These are phyloP conservation scores for Microhierax caerulescens DNA, from an alignment of 2,797 vertebrate genomes.

Conservation along the genomic window DNA sequence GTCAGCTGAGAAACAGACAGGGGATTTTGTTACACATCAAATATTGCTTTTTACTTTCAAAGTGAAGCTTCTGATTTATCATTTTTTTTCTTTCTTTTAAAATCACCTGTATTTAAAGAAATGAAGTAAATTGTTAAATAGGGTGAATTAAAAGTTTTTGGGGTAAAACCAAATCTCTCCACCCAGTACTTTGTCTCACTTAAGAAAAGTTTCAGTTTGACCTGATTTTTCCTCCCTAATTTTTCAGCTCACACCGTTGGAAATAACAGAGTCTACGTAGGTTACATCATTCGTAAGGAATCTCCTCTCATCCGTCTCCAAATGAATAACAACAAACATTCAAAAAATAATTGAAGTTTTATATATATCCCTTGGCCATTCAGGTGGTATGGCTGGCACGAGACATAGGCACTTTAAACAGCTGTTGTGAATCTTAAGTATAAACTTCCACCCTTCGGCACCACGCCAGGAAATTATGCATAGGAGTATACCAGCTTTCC, in stretches of 20 bases:
- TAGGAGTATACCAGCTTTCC: slow-evolving; percentile 54
- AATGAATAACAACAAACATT: slow-evolving; percentile 65
- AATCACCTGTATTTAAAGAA: background rate
- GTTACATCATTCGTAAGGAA: slow-evolving; percentile 61
- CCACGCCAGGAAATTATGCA: slow-evolving; percentile 40
- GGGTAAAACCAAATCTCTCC: background rate
- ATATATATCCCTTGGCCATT: slow-evolving; percentile 70
- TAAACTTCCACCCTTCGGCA: slow-evolving; percentile 63
- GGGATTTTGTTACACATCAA: background rate
- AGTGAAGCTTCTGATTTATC: background rate
- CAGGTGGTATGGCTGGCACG: slow-evolving; percentile 68
- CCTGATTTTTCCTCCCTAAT: slow-evolving; percentile 64
- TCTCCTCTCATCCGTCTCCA: slow-evolving; percentile 66
- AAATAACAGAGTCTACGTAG: slow-evolving; percentile 48
- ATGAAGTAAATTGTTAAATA: background rate
- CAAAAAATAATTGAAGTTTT: slow-evolving; percentile 69
- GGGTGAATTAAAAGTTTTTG: background rate
- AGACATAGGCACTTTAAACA: slow-evolving; percentile 53
- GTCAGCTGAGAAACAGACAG: background rate
- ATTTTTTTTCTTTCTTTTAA: background rate
- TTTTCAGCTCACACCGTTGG: slow-evolving; percentile 62
- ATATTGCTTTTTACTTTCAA: background rate
- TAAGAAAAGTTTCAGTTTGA: slow-evolving; percentile 43
- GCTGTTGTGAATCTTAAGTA: slow-evolving; percentile 64
- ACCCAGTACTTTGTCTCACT: slow-evolving; percentile 15